These are phyloP conservation scores for Colletes collaris DNA, from an alignment of 2,888 invertebrate species.

Conservation along the genomic window DNA sequence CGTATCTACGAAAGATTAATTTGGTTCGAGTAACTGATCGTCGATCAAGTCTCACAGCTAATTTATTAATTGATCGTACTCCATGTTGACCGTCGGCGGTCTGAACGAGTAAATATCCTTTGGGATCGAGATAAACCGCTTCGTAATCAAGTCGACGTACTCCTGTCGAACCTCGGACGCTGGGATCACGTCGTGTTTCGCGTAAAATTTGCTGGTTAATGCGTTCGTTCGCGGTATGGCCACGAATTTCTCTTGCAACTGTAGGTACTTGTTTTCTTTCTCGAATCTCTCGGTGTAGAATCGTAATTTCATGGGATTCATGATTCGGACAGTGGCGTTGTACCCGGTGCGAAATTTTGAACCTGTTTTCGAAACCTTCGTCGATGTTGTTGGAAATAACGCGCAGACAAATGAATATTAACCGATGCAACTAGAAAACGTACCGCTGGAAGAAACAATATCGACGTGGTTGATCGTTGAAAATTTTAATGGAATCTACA, in stretches of 20 bases:
- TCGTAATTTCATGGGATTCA: slow-evolving; percentile 72
- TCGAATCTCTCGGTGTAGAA: slow-evolving; percentile 75
- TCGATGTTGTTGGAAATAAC: too few relatives aligned
- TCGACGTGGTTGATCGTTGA: too few relatives aligned
- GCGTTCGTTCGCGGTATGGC: slow-evolving; percentile 63
- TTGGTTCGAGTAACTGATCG: background rate
- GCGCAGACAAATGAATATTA: too few relatives aligned
- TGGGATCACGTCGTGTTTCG: slow-evolving; percentile 72
- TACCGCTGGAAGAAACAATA: too few relatives aligned
- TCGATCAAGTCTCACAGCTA: too few relatives aligned
- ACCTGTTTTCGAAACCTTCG: too few relatives aligned
- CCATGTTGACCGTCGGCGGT: slow-evolving; percentile 77
- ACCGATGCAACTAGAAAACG: too few relatives aligned
- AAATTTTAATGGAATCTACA: too few relatives aligned
- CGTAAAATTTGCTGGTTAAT: slow-evolving; percentile 78
- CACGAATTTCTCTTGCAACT: slow-evolving; percentile 71
- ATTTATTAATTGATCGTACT: slow-evolving; percentile 65
- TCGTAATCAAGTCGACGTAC: slow-evolving; percentile 72
- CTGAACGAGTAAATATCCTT: slow-evolving; percentile 72
- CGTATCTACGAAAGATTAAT: slow-evolving; percentile 70
- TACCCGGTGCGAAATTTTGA: too few relatives aligned
- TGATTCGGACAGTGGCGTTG: background rate
- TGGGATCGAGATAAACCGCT: slow-evolving; percentile 62
- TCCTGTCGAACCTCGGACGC: slow-evolving; percentile 62
- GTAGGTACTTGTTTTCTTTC: slow-evolving; percentile 72